Evolutionary conservation across 1,140 invertebrate genomes (phyloP).

Genomic region (Geopemphigus sp.): DNA sequence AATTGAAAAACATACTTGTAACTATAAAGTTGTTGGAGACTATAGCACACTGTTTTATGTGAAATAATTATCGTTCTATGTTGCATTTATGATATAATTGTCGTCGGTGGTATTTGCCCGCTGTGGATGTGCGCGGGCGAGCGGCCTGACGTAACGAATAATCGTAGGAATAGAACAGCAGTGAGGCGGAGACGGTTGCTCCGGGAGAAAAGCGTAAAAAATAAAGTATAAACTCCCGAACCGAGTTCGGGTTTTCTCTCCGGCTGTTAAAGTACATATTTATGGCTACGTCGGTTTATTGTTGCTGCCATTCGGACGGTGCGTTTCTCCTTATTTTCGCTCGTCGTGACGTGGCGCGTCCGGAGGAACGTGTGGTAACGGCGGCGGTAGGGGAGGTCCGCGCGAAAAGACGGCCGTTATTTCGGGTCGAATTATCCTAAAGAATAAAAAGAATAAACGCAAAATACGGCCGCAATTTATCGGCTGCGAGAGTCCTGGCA

Average conservation of each 20-base stretch:
- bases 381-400: not conserved
- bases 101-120: not conserved
- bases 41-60: not conserved
- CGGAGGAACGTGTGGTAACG: not conserved
- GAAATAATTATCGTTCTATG: not conserved
- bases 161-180: not conserved
- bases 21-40: too few relatives aligned
- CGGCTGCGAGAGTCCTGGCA: not conserved
- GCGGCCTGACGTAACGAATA: not conserved
- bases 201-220: conserved; percentile 13
- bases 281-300: conserved; percentile 33
- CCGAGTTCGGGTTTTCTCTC: not conserved
- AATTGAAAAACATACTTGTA: too few relatives aligned
- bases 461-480: conserved; percentile 37
- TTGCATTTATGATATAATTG: conserved; percentile 9
- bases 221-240: conserved; percentile 40
- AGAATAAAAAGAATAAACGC: not conserved
- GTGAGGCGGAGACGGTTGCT: not conserved
- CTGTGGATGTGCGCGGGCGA: not conserved
- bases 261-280: conserved; percentile 19
- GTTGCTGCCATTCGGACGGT: not conserved
- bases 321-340: not conserved
- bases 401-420: conserved; percentile 31
- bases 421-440: conserved; percentile 33
- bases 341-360: not conserved